Base-by-base conservation (phyloP, 2,888 invertebrate species). In the Ctena decussata region DNA sequence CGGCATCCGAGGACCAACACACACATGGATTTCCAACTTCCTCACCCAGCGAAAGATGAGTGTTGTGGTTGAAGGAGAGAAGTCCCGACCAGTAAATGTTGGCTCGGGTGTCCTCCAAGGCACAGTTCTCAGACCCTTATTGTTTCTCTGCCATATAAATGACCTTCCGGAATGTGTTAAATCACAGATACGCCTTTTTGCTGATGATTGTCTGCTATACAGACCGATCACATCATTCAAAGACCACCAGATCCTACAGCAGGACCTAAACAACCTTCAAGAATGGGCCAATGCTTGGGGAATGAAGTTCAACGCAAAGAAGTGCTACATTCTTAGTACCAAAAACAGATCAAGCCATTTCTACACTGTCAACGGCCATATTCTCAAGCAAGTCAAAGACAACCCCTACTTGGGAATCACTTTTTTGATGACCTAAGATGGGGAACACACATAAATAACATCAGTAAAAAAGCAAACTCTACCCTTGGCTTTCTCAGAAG, bases 371-470 rank as follows among this genome's bases (percentile, higher is more conserved):
- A 32, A 35, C 5, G 49, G 41, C 41, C 18, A 70, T 1, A 78
- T 82, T 21, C 73, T 82, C 15, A 18, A 77, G 57, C 70, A 71
- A 72, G 77, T 77, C 12, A 39, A 71, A 39, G 53, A 37, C 0
- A 82, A 82, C 44, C 76, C 71, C n/a, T 82, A 77, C 27, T n/a
- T 0, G 69, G 69, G 0, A 35, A 46, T 49, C 8, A 11, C 37
- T 11, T 80, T 30, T 21, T n/a, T 21, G 80, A 80, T 0, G 80
- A 84, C 41, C 70, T 77, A 53, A 71, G 72, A 53, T 84, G 84
- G 84, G 44, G 53, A n/a, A 80, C 44, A n/a, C 77, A 76, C 21
- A 84, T 84, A 30, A 80, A 84, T 84, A 30, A 80, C 24, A 77
- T 84, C 39, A 57, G 46, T 35, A 84, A 80, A 46, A 80, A 72